phyloP scores from a whole-genome alignment of 2,888 invertebrate species.

The Agrochola litura region DNA sequence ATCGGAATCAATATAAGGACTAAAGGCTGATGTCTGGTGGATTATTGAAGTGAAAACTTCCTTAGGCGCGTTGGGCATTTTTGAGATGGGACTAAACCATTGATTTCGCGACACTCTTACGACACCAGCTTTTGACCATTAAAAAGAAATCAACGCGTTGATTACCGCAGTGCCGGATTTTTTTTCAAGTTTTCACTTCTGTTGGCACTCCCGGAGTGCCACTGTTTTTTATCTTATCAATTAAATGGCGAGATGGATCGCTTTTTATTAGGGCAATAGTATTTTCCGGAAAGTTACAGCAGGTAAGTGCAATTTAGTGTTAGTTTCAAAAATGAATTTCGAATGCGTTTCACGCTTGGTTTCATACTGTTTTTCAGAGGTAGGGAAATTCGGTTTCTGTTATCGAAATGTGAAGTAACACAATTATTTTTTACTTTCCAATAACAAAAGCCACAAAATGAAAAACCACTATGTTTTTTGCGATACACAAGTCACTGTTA shows the following conservation, averaged over 20 bases:
- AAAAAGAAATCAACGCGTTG: no score
- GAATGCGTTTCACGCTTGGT: slow-evolving; percentile 29
- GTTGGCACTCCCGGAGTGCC: no score
- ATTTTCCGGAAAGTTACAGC: slow-evolving; percentile 47
- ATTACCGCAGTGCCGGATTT: no score
- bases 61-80: no score
- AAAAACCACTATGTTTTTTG: neutral
- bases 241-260: slow-evolving; percentile 56
- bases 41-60: slow-evolving; percentile 42
- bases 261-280: slow-evolving; percentile 40
- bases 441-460: neutral
- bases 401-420: neutral
- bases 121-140: no score
- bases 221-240: slow-evolving; percentile 27
- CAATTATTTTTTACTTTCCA: neutral
- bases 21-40: slow-evolving; percentile 51
- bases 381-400: neutral
- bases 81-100: no score
- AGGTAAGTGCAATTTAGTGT: slow-evolving; percentile 55
- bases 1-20: slow-evolving; percentile 51
- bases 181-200: no score
- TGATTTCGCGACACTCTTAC: no score
- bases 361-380: slow-evolving; percentile 30
- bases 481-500: neutral
- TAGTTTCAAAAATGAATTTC: slow-evolving; percentile 38